These are phyloP conservation scores for Pampusana beccarii DNA, from an alignment of 2,113 vertebrate genomes.

Conservation along the genomic window DNA sequence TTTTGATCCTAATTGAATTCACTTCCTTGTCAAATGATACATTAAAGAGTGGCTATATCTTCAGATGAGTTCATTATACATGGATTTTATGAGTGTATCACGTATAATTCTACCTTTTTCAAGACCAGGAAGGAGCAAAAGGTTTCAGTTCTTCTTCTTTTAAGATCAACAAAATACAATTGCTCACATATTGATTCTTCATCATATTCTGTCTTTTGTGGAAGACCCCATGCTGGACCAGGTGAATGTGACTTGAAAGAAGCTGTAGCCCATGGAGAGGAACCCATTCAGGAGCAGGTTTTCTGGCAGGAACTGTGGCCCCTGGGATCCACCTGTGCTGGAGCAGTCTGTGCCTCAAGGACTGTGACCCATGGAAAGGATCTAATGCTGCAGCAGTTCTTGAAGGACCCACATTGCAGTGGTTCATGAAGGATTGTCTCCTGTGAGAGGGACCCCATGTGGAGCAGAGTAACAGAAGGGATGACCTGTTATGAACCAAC, in stretches of 20 bases:
- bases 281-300: neutral
- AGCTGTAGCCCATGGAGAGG: neutral
- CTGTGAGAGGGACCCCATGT: rapidly evolving
- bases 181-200: neutral
- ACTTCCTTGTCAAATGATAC: neutral
- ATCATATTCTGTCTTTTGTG: neutral
- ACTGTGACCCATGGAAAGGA: neutral
- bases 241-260: neutral
- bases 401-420: neutral
- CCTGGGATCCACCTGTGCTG: neutral
- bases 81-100: neutral
- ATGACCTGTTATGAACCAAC: neutral
- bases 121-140: neutral
- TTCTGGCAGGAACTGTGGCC: neutral
- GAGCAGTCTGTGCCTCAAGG: neutral
- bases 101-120: neutral
- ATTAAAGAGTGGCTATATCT: neutral
- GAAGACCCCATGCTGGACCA: rapidly evolving
- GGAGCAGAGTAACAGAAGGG: neutral
- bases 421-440: neutral
- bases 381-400: neutral
- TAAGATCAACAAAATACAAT: neutral
- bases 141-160: neutral
- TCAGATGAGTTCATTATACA: neutral
- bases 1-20: slow-evolving; percentile 24